These are phyloP conservation scores for Atherinomorus stipes DNA, from an alignment of 2,113 vertebrate genomes.

Conservation along the genomic window DNA sequence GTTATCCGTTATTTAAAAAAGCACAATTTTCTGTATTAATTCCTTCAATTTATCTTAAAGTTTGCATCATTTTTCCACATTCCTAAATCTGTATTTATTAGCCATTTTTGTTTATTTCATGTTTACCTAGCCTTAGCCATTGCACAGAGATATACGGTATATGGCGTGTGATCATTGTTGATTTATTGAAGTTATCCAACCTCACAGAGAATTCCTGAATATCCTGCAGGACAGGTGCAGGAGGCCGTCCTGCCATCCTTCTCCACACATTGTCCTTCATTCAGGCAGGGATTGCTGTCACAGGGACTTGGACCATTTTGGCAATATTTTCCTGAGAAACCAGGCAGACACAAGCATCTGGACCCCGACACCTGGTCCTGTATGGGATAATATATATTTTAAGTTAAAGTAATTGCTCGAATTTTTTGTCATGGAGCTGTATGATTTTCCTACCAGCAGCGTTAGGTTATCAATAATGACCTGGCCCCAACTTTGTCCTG, in stretches of 20 bases:
- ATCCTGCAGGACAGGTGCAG: slow-evolving; percentile 92
- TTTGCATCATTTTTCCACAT: too few relatives aligned
- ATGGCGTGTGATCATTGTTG: background rate
- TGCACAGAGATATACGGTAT: background rate
- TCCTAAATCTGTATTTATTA: too few relatives aligned
- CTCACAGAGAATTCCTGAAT: slow-evolving; percentile 95
- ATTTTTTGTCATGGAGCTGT: too few relatives aligned
- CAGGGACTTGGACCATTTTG: slow-evolving; percentile 89
- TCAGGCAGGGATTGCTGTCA: slow-evolving; percentile 92
- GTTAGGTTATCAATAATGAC: too few relatives aligned
- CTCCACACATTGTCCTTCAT: slow-evolving; percentile 93
- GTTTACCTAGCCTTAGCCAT: background rate
- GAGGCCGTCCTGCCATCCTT: slow-evolving; percentile 84
- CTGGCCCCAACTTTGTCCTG: too few relatives aligned
- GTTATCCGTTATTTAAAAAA: too few relatives aligned
- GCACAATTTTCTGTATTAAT: too few relatives aligned
- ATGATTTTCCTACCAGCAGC: too few relatives aligned
- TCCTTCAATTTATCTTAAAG: too few relatives aligned
- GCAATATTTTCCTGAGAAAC: slow-evolving; percentile 93
- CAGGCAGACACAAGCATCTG: slow-evolving; percentile 90
- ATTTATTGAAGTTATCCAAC: slow-evolving; percentile 73
- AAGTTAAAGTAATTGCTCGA: too few relatives aligned
- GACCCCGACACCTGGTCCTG: slow-evolving; percentile 92
- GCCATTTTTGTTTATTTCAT: background rate
- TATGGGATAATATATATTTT: slow-evolving; percentile 17